Evolutionary conservation across 2,888 invertebrate species (phyloP), one percentile per base, ranked within the genome.

Genomic region (Eupithecia centaureata): DNA sequence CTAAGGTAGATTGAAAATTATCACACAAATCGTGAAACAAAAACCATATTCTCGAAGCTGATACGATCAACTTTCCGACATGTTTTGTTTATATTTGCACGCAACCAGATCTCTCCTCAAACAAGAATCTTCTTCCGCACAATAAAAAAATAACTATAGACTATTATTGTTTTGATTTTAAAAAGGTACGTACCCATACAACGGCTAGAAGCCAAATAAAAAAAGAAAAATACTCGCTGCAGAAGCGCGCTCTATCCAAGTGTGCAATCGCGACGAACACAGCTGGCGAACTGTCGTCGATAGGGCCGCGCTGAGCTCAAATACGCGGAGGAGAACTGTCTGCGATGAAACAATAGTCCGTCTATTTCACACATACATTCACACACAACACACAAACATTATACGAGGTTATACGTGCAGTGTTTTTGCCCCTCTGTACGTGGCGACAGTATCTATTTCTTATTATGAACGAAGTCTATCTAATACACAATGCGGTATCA

Each of bases 181-280:
- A 30, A 12, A 32, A 57, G 57, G 57, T 57, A 66, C 94, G 93
- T 77, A 94, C 94, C 94, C 94, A 94, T 94, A 94, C 93, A 94
- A 94, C 88, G 94, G 93, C 94, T 91, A 94, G 92, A 90, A 93
- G 93, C 93, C 94, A 94, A 94, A 94, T 91, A 92, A 94, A 94
- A 92, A 92, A 93, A 88, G 86, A 90, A 93, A 92, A 90, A 86
- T 86, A 84, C 59, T 84, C 86, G 89, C 86, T 85, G 87, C 84
- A 85, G 81, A 73, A 77, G 86, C 85, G 90, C 88, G 86, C 91
- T 83, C 92, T 87, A 89, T 89, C 79, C 91, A 78, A 77, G 75
- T 83, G 85, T 83, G 74, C 73, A 77, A 80, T 84, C 85, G 80
- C 81, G 71, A 71, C 85, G 75, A 84, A 86, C 82, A 80, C 88